These are phyloP conservation scores for Oxygymnocypris stewartii DNA, from an alignment of 2,113 vertebrate genomes.

Conservation along the genomic window DNA sequence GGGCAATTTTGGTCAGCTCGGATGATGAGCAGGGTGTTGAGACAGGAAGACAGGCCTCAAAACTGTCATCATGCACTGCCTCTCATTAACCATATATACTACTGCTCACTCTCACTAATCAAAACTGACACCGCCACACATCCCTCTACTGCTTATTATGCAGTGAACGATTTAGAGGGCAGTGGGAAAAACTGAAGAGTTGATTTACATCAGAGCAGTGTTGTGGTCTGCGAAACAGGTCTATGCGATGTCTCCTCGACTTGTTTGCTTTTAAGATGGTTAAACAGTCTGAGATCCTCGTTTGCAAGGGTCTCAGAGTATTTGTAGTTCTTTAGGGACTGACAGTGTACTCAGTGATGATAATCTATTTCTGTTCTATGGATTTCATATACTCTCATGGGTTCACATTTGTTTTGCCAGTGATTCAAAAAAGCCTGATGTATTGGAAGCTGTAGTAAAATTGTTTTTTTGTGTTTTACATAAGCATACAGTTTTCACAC, in stretches of 20 bases:
- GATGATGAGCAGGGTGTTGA: constrained; percentile 38
- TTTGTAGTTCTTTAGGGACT: background rate
- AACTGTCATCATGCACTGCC: constrained; percentile 43
- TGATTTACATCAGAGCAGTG: constrained; percentile 29
- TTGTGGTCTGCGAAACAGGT: background rate
- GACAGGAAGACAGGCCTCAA: constrained; percentile 39
- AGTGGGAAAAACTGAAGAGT: constrained; percentile 1
- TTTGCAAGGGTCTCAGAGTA: background rate
- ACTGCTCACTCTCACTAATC: constrained; percentile 46
- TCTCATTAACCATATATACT: constrained; percentile 41
- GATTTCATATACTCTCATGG: background rate
- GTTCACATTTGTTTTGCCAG: background rate
- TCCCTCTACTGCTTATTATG: constrained; percentile 15
- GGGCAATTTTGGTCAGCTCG: constrained; percentile 4
- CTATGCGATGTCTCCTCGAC: constrained; percentile 15
- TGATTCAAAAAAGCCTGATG: constrained; percentile 4
- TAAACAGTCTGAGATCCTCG: background rate
- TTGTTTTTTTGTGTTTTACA: background rate
- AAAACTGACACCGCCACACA: constrained; percentile 28
- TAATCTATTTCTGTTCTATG: background rate
- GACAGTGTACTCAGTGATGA: background rate
- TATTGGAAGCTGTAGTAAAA: background rate
- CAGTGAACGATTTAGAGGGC: constrained; percentile 7
- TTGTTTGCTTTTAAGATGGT: constrained; percentile 32
- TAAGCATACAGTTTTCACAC: background rate